Percentiles rank a stretch among this genome's conserved stretches.
These are phyloP conservation scores for Lagria hirta DNA, from an alignment of 2,888 invertebrate genomes.

Conservation along the genomic window DNA sequence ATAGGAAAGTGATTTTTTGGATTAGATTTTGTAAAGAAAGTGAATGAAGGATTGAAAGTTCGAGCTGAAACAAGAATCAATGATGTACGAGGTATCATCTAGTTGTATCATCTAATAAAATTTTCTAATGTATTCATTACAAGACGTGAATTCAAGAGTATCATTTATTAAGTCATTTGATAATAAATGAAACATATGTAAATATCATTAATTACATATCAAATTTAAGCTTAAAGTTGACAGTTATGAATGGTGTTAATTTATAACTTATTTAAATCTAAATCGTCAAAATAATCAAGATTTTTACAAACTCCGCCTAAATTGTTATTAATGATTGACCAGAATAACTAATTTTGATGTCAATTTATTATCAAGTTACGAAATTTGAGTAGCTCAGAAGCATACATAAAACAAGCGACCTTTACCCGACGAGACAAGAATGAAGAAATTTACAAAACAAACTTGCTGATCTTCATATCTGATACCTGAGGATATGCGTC, in stretches of 20 bases:
- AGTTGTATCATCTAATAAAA: constrained; percentile 5
- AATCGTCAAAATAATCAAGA: constrained; percentile 4
- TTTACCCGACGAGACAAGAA: constrained; percentile 14
- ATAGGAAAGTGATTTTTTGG: too few species aligned
- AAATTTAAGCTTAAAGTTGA: constrained; percentile 1
- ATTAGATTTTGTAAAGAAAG: too few species aligned
- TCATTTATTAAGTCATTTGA: constrained; percentile 9
- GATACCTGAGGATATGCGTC: constrained; percentile 25
- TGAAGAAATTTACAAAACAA: constrained; percentile 26
- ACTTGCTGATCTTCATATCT: constrained; percentile 26
- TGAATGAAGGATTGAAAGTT: constrained; percentile 19
- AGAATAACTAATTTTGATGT: constrained; percentile 7
- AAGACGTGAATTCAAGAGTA: not conserved
- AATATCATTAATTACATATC: constrained; percentile 9
- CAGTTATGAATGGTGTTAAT: constrained; percentile 15
- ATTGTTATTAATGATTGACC: constrained; percentile 4
- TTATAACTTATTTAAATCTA: constrained; percentile 18
- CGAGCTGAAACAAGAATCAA: constrained; percentile 10
- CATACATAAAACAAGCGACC: constrained; percentile 17
- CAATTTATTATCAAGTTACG: constrained; percentile 6
- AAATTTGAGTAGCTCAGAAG: constrained; percentile 5
- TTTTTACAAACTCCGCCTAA: constrained; percentile 14
- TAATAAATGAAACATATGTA: constrained; percentile 4
- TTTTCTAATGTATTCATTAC: constrained; percentile 11
- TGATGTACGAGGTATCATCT: constrained; percentile 12